These are phyloP conservation scores for Standfussiana lucernea DNA, from an alignment of 2,888 invertebrate genomes.

Conservation along the genomic window DNA sequence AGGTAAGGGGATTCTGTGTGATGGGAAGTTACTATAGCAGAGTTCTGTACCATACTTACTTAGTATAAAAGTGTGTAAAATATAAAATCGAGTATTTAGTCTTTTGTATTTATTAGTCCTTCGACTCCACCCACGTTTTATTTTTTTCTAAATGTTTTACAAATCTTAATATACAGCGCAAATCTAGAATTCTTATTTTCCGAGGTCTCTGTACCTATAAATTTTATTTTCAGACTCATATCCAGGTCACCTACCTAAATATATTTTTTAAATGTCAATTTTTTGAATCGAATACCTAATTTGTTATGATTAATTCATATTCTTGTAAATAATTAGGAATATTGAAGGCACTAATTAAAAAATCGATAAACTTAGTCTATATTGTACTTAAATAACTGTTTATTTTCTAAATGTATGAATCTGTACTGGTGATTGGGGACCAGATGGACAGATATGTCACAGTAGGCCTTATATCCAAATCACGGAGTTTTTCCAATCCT, in stretches of 20 bases:
- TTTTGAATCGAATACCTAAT: conserved; percentile 13
- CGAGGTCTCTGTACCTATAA: conserved; percentile 1
- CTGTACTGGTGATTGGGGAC: conserved; percentile 85
- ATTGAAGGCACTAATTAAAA: conserved; percentile 71
- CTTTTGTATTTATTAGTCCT: conserved; percentile 47
- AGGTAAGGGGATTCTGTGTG: conserved; percentile 59
- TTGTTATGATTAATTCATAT: conserved; percentile 16
- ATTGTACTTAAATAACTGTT: conserved; percentile 56
- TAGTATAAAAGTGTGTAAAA: conserved; percentile 50
- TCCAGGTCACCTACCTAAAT: not conserved
- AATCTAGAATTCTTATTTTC: conserved; percentile 29
- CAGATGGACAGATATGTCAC: conserved; percentile 80
- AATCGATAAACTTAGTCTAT: conserved; percentile 56
- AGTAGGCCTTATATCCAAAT: conserved; percentile 78
- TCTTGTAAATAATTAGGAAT: conserved; percentile 64
- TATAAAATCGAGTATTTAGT: conserved; percentile 42
- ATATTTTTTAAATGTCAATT: conserved; percentile 63
- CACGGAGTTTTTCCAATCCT: conserved; percentile 71
- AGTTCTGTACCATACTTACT: conserved; percentile 53
- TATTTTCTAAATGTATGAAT: conserved; percentile 68
- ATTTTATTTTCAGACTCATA: conserved; percentile 26
- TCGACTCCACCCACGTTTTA: conserved; percentile 30
- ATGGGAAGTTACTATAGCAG: conserved; percentile 50
- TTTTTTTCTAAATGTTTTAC: not conserved
- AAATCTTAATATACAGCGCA: conserved; percentile 2